phyloP scores from a whole-genome alignment of 2,113 vertebrate genomes.

The Zosterops pallidus region DNA sequence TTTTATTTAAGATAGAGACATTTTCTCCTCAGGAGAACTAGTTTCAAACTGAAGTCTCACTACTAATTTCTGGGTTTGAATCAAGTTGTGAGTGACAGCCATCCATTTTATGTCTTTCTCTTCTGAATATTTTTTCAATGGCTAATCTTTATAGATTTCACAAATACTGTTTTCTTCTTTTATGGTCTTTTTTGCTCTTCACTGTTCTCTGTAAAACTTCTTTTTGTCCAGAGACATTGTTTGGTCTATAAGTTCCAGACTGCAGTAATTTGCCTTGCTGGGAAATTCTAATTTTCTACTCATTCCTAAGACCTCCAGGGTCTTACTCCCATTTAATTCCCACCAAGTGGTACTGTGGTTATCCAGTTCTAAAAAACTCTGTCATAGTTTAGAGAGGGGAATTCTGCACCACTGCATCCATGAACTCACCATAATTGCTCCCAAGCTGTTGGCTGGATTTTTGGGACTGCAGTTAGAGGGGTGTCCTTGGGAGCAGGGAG shows the following conservation, averaged over 20 bases:
- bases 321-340: neutral
- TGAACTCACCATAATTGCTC: neutral
- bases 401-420: neutral
- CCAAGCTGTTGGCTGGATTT: neutral
- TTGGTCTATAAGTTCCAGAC: neutral
- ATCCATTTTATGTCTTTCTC: neutral
- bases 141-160: neutral
- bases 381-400: neutral
- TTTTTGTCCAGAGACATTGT: neutral
- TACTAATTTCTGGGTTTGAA: neutral
- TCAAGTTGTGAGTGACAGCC: neutral
- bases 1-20: neutral
- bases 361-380: neutral
- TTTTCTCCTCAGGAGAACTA: neutral
- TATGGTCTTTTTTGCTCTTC: neutral
- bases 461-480: neutral
- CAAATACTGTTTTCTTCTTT: neutral
- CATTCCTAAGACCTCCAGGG: neutral
- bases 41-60: neutral
- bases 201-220: accelerated
- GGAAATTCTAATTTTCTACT: neutral
- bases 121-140: neutral
- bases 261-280: neutral
- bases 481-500: neutral
- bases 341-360: neutral